Base-by-base conservation (phyloP, 1,140 invertebrate species). In the Cardiocondyla obscurior region DNA sequence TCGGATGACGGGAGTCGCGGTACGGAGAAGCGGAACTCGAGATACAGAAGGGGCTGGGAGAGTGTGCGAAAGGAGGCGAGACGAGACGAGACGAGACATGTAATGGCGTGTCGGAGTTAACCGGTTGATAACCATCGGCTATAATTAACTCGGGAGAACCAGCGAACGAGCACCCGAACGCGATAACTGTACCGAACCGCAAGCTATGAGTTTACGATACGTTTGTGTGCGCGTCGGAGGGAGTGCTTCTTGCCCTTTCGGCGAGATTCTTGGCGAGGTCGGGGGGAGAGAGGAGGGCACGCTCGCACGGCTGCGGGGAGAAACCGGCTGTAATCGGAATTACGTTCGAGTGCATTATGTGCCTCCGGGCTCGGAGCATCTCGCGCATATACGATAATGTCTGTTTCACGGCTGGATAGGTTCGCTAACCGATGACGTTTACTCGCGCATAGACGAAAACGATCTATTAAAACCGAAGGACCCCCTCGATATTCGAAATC, bases 21-120 rank as follows among this genome's bases (percentile, higher is more conserved):
- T 76, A 85, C 82, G 88, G 81, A 81, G 86, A 89, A 88, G 46
- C 46, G 60, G 65, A 77, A 55, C 53, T 46, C 16, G 81, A 62
- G 81, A 76, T 25, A 57, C 10, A 36, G 70, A 57, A 39, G 33
- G 33, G 44, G 51, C 39, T 7, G 19, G 12, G 62, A 81, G 62
- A 57, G n/a, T 33, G 65, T 10, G 72, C 49, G 33, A 74, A 62
- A 33, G 65, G 55, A 22, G 79, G 81, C 83, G 88, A 90, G 65
- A 91, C 60, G 86, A 86, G 89, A 86, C 88, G 62, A 93, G 91
- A 88, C 90, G 92, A 93, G 93, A 92, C 92, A 93, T 92, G 93
- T 94, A 94, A 94, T 94, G 92, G 93, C 93, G 92, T 93, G 93
- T 93, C 93, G 92, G 93, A 94, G 93, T 94, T 94, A 94, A 94